Evolutionary conservation across 2,888 invertebrate species (phyloP).

Genomic region (Liodrosophila aerea): DNA sequence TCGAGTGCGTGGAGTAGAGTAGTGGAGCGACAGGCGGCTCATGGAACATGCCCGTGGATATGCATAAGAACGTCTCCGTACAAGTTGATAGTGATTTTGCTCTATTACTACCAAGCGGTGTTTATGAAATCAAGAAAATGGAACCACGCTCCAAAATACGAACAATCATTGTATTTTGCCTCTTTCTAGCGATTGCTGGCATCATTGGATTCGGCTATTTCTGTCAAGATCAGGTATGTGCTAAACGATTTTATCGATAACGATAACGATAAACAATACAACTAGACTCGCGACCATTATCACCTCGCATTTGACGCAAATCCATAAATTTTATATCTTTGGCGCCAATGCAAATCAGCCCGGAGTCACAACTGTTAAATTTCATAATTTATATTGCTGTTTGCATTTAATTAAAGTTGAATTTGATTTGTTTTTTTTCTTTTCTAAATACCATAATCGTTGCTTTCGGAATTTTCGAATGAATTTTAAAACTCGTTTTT

Average conservation of each 20-base stretch:
- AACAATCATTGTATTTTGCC: conserved; percentile 91
- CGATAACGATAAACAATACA: conserved; percentile 11
- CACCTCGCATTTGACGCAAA: conserved; percentile 20
- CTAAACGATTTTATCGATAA: conserved; percentile 7
- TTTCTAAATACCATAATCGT: conserved; percentile 1
- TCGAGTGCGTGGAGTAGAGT: background rate
- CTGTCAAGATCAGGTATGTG: conserved; percentile 91
- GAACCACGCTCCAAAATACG: conserved; percentile 91
- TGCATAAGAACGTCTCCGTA: conserved; percentile 91
- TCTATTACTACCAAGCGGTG: conserved; percentile 89
- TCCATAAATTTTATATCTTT: conserved; percentile 45
- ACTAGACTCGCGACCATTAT: conserved; percentile 15
- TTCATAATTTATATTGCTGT: conserved; percentile 64
- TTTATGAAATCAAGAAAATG: conserved; percentile 92
- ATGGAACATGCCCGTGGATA: conserved; percentile 82
- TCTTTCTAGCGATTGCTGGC: conserved; percentile 91
- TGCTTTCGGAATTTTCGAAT: conserved; percentile 21
- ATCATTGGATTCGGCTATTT: conserved; percentile 95
- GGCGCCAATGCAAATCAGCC: conserved; percentile 75
- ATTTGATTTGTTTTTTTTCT: conserved; percentile 30
- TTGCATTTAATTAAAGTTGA: conserved; percentile 54
- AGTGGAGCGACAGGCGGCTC: background rate
- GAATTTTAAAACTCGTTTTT: conserved; percentile 49
- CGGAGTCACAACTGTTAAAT: conserved; percentile 35
- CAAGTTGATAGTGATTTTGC: conserved; percentile 93